Evolutionary conservation across 2,797 vertebrate species (phyloP).

Genomic region (Sebastolobus altivelis): DNA sequence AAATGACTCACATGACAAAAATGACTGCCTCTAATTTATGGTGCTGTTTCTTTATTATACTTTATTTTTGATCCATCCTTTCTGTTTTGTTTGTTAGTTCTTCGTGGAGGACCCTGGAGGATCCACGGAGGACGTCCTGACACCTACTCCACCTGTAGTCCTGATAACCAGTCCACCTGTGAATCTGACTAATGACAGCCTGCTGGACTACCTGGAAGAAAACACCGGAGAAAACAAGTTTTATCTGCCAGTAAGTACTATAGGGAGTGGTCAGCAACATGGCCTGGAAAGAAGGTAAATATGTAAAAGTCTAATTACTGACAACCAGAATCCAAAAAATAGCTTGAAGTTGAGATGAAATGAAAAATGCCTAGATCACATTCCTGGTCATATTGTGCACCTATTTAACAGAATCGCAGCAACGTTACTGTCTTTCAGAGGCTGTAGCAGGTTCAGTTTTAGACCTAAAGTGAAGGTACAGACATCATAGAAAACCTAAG

Average conservation of each 20-base stretch:
- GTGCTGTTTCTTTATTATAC: neutral
- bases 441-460: too few species aligned
- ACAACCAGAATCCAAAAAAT: neutral
- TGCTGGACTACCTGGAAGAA: conserved; percentile 69
- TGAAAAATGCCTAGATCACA: too few species aligned
- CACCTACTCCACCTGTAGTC: conserved; percentile 56
- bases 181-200: conserved; percentile 90
- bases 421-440: too few species aligned
- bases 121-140: conserved; percentile 59
- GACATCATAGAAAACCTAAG: too few species aligned
- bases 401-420: too few species aligned
- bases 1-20: too few species aligned
- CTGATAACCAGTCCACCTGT: conserved; percentile 58
- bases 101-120: conserved; percentile 88
- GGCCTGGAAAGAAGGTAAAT: neutral
- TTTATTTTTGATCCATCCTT: neutral
- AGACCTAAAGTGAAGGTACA: too few species aligned
- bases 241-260: conserved; percentile 93
- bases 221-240: conserved; percentile 86
- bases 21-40: too few species aligned
- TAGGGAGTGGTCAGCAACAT: neutral
- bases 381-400: too few species aligned
- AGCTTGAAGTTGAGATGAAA: too few species aligned
- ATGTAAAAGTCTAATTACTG: too few species aligned
- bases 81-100: conserved; percentile 84